Conservation (phyloP, 2,113 vertebrate species). For the Callipepla squamata region DNA sequence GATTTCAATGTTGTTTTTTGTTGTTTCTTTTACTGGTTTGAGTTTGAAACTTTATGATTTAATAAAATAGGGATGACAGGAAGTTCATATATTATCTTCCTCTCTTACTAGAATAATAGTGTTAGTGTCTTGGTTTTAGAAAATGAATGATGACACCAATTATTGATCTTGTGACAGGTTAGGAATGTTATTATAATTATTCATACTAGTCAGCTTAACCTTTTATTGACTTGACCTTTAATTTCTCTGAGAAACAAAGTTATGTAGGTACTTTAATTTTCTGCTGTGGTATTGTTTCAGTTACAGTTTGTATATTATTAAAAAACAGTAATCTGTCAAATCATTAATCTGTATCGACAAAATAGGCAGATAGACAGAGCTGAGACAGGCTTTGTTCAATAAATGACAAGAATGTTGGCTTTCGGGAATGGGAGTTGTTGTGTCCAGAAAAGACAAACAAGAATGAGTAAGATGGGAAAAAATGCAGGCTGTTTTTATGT, state of each 20-base stretch:
- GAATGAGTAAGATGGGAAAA: not conserved
- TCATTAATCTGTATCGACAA: constrained; percentile 24
- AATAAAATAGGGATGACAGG: not conserved
- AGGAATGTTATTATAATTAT: constrained; percentile 68
- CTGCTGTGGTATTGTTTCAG: not conserved
- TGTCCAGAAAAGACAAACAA: not conserved
- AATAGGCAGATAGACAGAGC: not conserved
- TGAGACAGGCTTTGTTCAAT: not conserved
- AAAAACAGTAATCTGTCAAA: constrained; percentile 21
- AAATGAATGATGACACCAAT: constrained; percentile 67
- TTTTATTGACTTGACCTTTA: constrained; percentile 65
- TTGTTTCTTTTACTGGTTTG: not conserved
- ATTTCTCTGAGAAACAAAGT: constrained; percentile 34
- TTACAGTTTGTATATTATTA: constrained; percentile 33
- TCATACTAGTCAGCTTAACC: constrained; percentile 60
- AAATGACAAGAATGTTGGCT: not conserved
- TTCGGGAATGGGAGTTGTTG: accelerated
- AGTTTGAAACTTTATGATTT: not conserved
- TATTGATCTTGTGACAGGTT: constrained; percentile 57
- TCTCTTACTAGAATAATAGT: constrained; percentile 40
- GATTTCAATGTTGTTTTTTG: not conserved
- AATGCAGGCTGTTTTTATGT: not conserved
- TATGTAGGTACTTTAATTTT: not conserved
- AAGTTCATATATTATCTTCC: not conserved
- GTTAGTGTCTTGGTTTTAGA: constrained; percentile 31